Base-by-base conservation (phyloP, 64 coral and sea anemone species). In the Stichodactyla mertensii region DNA sequence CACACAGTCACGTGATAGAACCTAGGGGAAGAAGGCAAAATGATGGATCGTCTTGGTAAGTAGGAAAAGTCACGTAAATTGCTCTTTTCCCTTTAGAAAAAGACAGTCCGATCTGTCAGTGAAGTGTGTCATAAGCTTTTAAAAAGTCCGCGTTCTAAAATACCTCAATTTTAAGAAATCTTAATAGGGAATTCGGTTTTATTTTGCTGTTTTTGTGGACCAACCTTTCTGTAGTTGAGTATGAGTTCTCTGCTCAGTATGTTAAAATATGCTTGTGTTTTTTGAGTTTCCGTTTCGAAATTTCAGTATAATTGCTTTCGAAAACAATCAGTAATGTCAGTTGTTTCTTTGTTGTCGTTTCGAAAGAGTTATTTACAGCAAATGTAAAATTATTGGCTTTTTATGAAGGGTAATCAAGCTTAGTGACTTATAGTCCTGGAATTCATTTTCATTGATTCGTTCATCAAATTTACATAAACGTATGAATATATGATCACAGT, bases 31-130 rank as follows among this genome's bases (percentile, higher is more conserved):
- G 36, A 20, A 60, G 23, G 14, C 91, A 96, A 96, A 57, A 96
- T 96, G 94, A 91, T 96, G 94, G 94, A 96, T 56, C 79, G 94
- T 51, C 82, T 96, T 52, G 94, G 94, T 96, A 90, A 79, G 94
- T 95, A 24, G 64, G 82, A 90, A 92, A 24, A 82, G 85, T 26
- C 52, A 11, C 52, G 54, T 84, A 18, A 24, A 80, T 9, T 11
- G 11, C 12, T 14, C 57, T 53, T 64, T 90, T 93, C 24, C 54
- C 57, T 16, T 57, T n/a, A n/a, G 16, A 55, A 18, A 51, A 23
- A 71, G 18, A 23, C 10, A 13, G 3, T 71, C 28, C 52, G 52
- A 55, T 60, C 23, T 54, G 15, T 54, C 18, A 15, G 19, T 13
- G 14, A 54, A 69, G 20, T 11, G 12, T n/a, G 51, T 24, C 18